Base-by-base conservation (phyloP, 2,797 vertebrate genomes). In the Pseudomugil gertrudae region DNA sequence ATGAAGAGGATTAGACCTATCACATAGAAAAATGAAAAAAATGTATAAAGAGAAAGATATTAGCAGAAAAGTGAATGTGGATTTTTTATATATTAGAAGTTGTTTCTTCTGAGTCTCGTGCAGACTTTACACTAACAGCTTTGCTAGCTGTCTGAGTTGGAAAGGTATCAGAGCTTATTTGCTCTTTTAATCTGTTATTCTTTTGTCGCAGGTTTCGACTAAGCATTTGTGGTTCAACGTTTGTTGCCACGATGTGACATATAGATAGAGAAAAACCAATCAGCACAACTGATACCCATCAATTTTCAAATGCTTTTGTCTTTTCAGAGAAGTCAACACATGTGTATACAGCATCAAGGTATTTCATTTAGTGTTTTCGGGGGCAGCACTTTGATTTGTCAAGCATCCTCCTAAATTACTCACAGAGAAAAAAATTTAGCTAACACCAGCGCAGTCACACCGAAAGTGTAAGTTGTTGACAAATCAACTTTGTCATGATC, bases 361-460 rank as follows among this genome's bases (percentile, higher is more conserved):
- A 5, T 78, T 58, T 17, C 26, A 66, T 59, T 26, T n/a, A 0
- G 5, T 40, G 52, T 80, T 60, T 80, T 8, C 8, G 13, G 55
- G 70, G 88, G 63, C 51, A 57, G 21, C 23, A 65, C 76, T 86
- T 86, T 86, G 80, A 85, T 83, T 85, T 54, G 36, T 50, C 7
- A 5, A 57, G 27, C 58, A 36, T 74, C 62, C 51, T 71, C 69
- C 77, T 35, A 84, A 77, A 76, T 75, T 48, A 53, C 56, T 76
- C 36, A 43, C 33, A 57, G 57, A 80, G 76, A 76, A 85, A 87
- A 45, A 73, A 83, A 84, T 80, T 80, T 86, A 87, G 81, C 78
- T 61, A 73, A 76, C 71, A n/a, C 63, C 19, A 74, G 63, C 36
- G 1, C 65, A 74, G 74, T 59, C 69, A 72, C 65, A 77, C 9